These are phyloP conservation scores for Mythimna albipuncta DNA, from an alignment of 2,888 invertebrate genomes.

Conservation along the genomic window DNA sequence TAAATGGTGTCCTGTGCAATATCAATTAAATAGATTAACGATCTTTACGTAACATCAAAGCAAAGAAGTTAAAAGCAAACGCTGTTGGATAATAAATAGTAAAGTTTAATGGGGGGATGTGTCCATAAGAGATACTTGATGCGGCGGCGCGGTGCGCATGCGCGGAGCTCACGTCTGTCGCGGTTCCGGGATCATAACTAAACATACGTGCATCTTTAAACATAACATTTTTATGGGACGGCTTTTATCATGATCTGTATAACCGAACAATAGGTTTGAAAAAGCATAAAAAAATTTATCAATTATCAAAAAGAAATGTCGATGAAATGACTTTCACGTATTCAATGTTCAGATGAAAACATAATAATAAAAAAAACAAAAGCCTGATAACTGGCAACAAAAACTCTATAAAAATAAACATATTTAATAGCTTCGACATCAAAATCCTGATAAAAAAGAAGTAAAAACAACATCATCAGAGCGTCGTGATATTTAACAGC, in stretches of 20 bases:
- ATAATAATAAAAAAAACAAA: not conserved
- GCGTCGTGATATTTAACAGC: slow-evolving; percentile 54
- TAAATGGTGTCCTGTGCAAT: slow-evolving; percentile 47
- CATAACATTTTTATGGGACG: slow-evolving; percentile 49
- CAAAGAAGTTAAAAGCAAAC: slow-evolving; percentile 62
- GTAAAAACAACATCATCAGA: slow-evolving; percentile 21
- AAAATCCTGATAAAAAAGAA: slow-evolving; percentile 21
- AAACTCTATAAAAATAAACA: slow-evolving; percentile 22
- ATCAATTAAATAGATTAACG: slow-evolving; percentile 54
- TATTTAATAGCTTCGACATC: slow-evolving; percentile 16
- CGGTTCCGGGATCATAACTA: slow-evolving; percentile 63
- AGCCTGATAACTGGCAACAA: not conserved
- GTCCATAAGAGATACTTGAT: slow-evolving; percentile 59
- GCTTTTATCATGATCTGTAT: slow-evolving; percentile 22
- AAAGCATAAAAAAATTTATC: not conserved
- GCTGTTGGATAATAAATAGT: slow-evolving; percentile 60
- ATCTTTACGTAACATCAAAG: slow-evolving; percentile 58
- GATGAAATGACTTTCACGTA: not conserved
- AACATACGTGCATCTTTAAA: slow-evolving; percentile 50
- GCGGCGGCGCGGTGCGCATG: slow-evolving; percentile 59
- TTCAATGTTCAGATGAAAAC: not conserved
- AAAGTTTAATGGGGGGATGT: slow-evolving; percentile 61
- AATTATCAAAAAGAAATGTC: not conserved
- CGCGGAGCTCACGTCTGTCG: slow-evolving; percentile 57
- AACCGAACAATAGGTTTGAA: not conserved